Evolutionary conservation across 2,888 invertebrate genomes (phyloP).

Genomic region (Drosophila nigritarsus): DNA sequence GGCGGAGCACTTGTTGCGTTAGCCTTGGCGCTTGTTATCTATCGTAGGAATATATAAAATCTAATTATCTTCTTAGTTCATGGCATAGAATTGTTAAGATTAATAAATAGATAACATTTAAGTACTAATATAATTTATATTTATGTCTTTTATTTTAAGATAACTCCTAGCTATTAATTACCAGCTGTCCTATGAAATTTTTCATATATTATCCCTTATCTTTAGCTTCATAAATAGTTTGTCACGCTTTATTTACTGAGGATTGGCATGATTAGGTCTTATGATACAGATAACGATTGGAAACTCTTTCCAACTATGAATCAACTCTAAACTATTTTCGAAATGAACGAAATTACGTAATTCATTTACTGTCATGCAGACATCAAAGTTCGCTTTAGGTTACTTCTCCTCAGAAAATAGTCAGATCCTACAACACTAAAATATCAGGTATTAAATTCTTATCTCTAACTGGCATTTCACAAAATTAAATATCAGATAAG

Average conservation of each 20-base stretch:
- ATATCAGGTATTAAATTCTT: slow-evolving; percentile 18
- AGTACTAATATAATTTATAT: neutral
- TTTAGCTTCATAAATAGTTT: neutral
- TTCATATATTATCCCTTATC: neutral
- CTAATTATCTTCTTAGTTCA: neutral
- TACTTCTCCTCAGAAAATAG: neutral
- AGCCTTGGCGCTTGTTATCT: neutral
- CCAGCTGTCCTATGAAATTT: neutral
- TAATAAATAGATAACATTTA: neutral
- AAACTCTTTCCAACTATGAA: neutral
- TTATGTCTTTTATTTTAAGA: neutral
- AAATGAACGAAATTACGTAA: neutral
- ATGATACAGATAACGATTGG: neutral
- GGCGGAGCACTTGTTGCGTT: slow-evolving; percentile 26
- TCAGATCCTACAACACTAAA: neutral
- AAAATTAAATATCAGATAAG: slow-evolving; percentile 13
- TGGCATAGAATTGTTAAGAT: neutral
- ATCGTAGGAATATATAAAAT: neutral
- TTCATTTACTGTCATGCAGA: neutral
- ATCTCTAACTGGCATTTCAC: slow-evolving; percentile 18
- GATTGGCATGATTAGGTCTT: neutral
- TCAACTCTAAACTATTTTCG: neutral
- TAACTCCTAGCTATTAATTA: neutral
- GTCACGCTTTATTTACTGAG: neutral
- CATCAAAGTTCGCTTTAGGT: neutral